Percentiles rank a stretch among this genome's conserved stretches.
phyloP scores from a whole-genome alignment of 2,888 invertebrate species.

The Pristionchus fissidentatus region DNA sequence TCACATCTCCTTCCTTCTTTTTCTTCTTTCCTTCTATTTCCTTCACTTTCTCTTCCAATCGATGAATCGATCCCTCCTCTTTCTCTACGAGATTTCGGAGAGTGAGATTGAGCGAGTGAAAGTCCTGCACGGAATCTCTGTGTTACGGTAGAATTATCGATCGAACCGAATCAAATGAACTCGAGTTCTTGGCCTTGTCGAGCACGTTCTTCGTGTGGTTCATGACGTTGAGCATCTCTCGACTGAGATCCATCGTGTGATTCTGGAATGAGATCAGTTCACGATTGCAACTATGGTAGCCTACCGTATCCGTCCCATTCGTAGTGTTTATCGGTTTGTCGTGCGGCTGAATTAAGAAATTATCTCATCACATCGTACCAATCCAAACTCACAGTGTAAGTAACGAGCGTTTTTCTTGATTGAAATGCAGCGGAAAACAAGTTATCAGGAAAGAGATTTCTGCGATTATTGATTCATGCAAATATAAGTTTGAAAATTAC shows the following conservation, averaged over 20 bases:
- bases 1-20: conserved; percentile 33
- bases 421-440: conserved; percentile 33
- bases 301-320: conserved; percentile 34
- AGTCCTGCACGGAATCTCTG: background rate
- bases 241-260: background rate
- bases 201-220: background rate
- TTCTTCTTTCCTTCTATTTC: background rate
- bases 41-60: conserved; percentile 32
- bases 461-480: background rate
- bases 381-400: background rate
- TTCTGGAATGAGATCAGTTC: background rate
- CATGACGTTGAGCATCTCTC: background rate
- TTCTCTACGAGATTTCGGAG: background rate
- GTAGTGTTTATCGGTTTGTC: background rate
- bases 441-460: conserved; percentile 41
- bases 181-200: background rate
- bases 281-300: too few relatives aligned
- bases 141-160: conserved; percentile 1
- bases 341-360: background rate
- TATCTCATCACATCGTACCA: background rate
- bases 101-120: background rate
- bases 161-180: background rate
- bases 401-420: conserved; percentile 17
- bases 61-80: background rate
- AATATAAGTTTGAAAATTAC: background rate